A percentile compares a stretch with the other conserved stretches of the same genome.
Conservation (phyloP, 2,797 vertebrate species). For the Lophura swinhoii region DNA sequence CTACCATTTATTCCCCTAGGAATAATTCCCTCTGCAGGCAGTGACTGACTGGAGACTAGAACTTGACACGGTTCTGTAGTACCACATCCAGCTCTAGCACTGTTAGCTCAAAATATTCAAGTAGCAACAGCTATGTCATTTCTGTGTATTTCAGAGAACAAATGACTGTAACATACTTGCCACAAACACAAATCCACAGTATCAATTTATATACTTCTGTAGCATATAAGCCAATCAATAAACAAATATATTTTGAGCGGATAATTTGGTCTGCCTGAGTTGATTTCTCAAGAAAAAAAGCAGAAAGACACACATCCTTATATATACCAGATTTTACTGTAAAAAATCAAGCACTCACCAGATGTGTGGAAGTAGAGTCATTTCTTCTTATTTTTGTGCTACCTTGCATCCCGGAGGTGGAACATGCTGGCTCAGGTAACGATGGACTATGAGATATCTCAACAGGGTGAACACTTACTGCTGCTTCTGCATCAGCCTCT, state of each 20-base stretch:
- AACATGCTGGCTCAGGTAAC: neutral
- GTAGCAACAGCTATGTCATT: neutral
- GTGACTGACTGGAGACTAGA: neutral
- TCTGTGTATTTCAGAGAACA: neutral
- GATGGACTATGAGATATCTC: neutral
- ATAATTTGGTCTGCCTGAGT: neutral
- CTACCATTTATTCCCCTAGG: too few relatives aligned
- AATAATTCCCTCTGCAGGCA: neutral
- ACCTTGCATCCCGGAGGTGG: neutral
- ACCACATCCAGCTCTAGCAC: fast-evolving
- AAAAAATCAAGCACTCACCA: slow-evolving; percentile 49
- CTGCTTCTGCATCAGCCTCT: slow-evolving; percentile 37
- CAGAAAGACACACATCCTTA: too few relatives aligned
- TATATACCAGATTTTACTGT: neutral
- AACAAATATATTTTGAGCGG: neutral
- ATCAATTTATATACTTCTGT: neutral
- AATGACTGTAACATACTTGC: neutral
- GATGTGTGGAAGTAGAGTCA: neutral
- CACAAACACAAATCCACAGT: neutral
- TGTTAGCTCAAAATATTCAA: neutral
- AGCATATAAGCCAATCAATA: neutral
- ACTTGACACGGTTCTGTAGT: neutral
- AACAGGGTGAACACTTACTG: neutral
- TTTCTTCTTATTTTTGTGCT: neutral
- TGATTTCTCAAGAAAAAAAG: neutral